Evolutionary conservation across 64 coral and sea anemone species (phyloP).

Genomic region (Platygyra sinensis): DNA sequence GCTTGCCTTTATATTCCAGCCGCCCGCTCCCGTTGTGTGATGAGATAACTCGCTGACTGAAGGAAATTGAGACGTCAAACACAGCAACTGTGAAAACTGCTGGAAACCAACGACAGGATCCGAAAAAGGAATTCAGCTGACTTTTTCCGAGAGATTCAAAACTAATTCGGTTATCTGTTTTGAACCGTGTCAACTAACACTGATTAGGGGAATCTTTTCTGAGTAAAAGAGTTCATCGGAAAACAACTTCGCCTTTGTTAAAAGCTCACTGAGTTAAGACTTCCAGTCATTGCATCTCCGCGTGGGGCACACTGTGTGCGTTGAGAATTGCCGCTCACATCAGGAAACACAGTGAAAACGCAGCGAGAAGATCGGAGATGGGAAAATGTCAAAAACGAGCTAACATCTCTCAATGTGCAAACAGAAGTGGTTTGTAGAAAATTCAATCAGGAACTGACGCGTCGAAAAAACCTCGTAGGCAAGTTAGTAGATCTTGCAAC

Average conservation of each 20-base stretch:
- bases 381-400: neutral
- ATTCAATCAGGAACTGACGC: too few relatives aligned
- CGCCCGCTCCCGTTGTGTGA: neutral
- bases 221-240: too few relatives aligned
- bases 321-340: neutral
- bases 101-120: neutral
- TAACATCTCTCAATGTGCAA: too few relatives aligned
- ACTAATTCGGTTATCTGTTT: too few relatives aligned
- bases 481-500: too few relatives aligned
- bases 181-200: too few relatives aligned
- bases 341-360: neutral
- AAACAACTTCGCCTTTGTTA: too few relatives aligned
- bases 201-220: too few relatives aligned
- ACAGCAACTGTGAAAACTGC: neutral
- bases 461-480: too few relatives aligned
- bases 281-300: neutral
- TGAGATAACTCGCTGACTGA: neutral
- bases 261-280: neutral
- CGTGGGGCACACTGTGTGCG: neutral
- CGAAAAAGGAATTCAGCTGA: neutral
- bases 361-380: neutral
- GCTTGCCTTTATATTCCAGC: neutral
- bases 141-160: neutral
- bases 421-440: too few relatives aligned
- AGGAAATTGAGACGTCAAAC: neutral